Evolutionary conservation across 2,888 invertebrate genomes (phyloP).

Genomic region (Drosophila yooni): DNA sequence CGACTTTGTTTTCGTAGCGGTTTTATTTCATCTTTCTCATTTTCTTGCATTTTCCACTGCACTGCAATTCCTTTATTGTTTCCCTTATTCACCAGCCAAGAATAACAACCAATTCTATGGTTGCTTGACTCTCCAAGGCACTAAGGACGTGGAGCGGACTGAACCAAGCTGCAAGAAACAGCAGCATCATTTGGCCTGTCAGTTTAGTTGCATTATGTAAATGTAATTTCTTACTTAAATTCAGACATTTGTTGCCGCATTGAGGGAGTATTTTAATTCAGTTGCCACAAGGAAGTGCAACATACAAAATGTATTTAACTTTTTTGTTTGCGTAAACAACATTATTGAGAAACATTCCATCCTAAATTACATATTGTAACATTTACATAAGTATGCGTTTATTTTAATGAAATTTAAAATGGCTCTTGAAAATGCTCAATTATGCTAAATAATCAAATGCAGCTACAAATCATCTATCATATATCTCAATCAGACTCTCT

Average conservation of each 20-base stretch:
- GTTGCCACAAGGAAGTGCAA: neutral
- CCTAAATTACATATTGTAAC: neutral
- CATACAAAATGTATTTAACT: neutral
- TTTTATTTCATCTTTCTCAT: constrained; percentile 67
- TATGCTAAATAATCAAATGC: neutral
- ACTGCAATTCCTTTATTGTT: constrained; percentile 67
- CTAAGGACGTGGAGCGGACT: neutral
- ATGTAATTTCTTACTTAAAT: constrained; percentile 68
- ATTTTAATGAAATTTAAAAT: neutral
- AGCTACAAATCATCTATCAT: neutral
- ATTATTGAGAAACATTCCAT: neutral
- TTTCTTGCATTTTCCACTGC: constrained; percentile 25
- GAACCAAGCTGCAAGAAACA: constrained; percentile 17
- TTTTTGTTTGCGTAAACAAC: neutral
- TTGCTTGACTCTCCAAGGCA: neutral
- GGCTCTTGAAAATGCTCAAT: neutral
- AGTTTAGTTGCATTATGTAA: constrained; percentile 76
- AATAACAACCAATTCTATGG: constrained; percentile 57
- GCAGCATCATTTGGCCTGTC: constrained; percentile 60
- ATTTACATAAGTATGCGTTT: neutral
- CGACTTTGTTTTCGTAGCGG: constrained; percentile 80
- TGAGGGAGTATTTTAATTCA: neutral
- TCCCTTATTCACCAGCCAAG: constrained; percentile 50
- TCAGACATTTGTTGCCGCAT: constrained; percentile 14
- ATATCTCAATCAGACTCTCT: neutral